These are phyloP conservation scores for Drosophila nigrodunni DNA, from an alignment of 1,140 invertebrate genomes.

Conservation along the genomic window DNA sequence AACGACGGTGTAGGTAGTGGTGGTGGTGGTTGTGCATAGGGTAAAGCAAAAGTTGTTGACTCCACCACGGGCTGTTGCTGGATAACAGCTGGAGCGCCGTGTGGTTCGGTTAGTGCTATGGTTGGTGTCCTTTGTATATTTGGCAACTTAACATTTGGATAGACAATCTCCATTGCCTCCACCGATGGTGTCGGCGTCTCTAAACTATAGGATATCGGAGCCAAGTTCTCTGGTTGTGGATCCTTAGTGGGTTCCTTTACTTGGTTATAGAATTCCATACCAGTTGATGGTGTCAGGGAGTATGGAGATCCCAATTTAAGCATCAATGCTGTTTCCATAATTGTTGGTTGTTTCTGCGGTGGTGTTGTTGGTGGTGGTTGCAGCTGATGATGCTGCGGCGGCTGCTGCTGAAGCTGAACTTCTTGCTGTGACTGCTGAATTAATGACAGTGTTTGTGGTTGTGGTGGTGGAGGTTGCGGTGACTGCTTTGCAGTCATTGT, in stretches of 20 bases:
- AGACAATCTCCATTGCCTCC: constrained; percentile 57
- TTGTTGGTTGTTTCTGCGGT: constrained; percentile 5
- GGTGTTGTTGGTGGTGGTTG: neutral
- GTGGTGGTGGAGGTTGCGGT: neutral
- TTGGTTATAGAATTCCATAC: constrained; percentile 26
- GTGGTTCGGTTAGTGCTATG: neutral
- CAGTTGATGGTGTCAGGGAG: constrained; percentile 17
- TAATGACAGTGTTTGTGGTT: neutral
- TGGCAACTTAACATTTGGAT: constrained; percentile 31
- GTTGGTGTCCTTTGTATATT: neutral
- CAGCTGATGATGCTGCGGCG: neutral
- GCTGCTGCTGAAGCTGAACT: too few species aligned
- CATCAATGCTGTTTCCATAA: neutral
- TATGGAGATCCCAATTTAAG: constrained; percentile 58
- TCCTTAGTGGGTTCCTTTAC: constrained; percentile 10
- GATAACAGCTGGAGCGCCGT: neutral
- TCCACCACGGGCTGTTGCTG: constrained; percentile 1
- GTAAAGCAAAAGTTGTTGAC: neutral
- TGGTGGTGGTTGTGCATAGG: neutral
- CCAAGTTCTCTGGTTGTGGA: constrained; percentile 28
- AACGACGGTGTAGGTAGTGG: neutral
- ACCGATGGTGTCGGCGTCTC: constrained; percentile 52
- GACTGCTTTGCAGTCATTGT: neutral
- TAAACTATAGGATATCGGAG: constrained; percentile 40
- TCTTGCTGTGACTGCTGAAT: neutral